These are phyloP conservation scores for Drosophila nigrodunni DNA, from an alignment of 1,140 invertebrate genomes.

Conservation along the genomic window DNA sequence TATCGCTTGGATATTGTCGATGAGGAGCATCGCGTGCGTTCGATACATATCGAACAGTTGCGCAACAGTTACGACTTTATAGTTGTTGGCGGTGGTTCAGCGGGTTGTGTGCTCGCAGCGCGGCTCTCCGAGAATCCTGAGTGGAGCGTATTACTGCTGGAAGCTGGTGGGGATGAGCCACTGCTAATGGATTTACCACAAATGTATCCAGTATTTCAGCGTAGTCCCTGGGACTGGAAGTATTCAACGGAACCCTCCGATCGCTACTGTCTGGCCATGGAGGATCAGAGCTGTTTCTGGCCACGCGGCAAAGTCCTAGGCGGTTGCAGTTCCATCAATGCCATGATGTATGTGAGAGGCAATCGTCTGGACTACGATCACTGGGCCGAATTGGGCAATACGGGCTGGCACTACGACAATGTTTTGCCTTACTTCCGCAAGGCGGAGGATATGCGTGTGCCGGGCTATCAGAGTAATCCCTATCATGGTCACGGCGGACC, in stretches of 20 bases:
- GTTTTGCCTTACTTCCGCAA: conserved; percentile 94
- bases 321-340: conserved; percentile 93
- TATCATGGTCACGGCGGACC: conserved; percentile 90
- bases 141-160: conserved; percentile 91
- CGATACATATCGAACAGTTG: conserved; percentile 85
- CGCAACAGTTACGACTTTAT: conserved; percentile 89
- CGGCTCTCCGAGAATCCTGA: conserved; percentile 89
- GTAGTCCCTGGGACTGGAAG: conserved; percentile 91
- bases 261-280: conserved; percentile 88
- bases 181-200: conserved; percentile 90
- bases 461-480: conserved; percentile 82
- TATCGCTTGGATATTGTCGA: conserved; percentile 90
- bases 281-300: conserved; percentile 88
- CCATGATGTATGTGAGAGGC: conserved; percentile 95
- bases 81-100: conserved; percentile 92
- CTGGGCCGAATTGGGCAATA: conserved; percentile 90
- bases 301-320: conserved; percentile 92
- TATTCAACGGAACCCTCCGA: conserved; percentile 90
- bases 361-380: conserved; percentile 93
- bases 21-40: conserved; percentile 86
- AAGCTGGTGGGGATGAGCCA: conserved; percentile 92
- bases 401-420: conserved; percentile 90
- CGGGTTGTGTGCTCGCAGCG: conserved; percentile 92
- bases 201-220: conserved; percentile 90
- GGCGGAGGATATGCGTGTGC: conserved; percentile 89